Percentiles rank a stretch among this genome's conserved stretches.
Evolutionary conservation across 2,113 vertebrate genomes (phyloP).

Genomic region (Chaetops frenatus): DNA sequence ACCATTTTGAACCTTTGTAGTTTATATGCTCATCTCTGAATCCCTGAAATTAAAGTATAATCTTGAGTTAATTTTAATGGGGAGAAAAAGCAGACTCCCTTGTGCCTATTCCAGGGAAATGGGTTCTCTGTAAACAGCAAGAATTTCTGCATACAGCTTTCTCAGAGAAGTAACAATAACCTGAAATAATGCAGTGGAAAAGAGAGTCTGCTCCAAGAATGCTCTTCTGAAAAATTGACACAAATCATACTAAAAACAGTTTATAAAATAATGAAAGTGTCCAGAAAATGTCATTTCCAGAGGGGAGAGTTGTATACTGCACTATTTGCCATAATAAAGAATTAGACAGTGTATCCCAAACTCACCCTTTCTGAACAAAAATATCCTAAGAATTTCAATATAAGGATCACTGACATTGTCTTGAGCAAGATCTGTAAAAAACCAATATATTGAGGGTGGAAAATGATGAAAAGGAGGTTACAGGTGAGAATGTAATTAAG

Average conservation of each 20-base stretch:
- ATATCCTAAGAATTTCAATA: neutral
- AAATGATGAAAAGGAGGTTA: neutral
- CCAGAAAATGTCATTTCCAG: neutral
- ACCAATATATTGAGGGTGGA: neutral
- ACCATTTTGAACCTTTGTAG: neutral
- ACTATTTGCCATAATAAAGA: neutral
- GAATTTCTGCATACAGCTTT: neutral
- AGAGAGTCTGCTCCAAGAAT: neutral
- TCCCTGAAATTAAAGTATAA: neutral
- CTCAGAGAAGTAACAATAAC: neutral
- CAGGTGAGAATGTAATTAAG: neutral
- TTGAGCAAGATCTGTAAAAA: neutral
- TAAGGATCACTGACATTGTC: neutral
- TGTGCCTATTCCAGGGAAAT: neutral
- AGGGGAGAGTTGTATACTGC: neutral
- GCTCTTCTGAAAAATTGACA: neutral
- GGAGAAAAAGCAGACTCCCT: neutral
- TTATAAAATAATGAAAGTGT: neutral
- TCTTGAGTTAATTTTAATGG: neutral
- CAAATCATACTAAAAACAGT: neutral
- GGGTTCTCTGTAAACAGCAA: neutral
- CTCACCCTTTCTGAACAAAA: neutral
- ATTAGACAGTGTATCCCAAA: neutral
- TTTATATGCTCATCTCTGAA: neutral
- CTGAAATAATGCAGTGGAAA: neutral